Evolutionary conservation across 2,888 invertebrate species (phyloP).

Genomic region (Cyaniris semiargus): DNA sequence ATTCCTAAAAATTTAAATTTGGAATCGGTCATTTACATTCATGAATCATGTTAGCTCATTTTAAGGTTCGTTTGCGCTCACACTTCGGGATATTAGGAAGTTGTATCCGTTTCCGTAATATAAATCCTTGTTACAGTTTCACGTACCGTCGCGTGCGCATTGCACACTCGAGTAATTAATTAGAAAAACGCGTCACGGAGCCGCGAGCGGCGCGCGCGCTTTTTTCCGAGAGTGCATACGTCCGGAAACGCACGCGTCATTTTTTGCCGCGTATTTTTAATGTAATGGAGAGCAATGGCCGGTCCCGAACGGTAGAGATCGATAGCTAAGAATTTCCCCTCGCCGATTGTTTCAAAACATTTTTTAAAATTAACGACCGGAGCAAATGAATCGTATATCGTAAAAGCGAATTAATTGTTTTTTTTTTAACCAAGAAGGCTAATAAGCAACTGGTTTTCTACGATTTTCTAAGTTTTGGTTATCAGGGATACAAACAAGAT

Average conservation of each 20-base stretch:
- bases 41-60: background rate
- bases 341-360: conserved; percentile 25
- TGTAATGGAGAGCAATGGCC: conserved; percentile 44
- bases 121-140: conserved; percentile 36
- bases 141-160: conserved; percentile 45
- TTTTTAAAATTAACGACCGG: conserved; percentile 30
- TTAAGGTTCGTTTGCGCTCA: background rate
- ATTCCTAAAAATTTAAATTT: background rate
- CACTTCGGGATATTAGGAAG: conserved; percentile 14
- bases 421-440: background rate
- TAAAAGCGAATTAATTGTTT: background rate
- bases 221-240: conserved; percentile 47
- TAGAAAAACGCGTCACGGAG: conserved; percentile 53
- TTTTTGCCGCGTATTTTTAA: conserved; percentile 45
- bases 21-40: background rate
- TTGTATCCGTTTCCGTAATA: conserved; percentile 37
- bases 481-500: background rate
- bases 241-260: conserved; percentile 53
- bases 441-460: background rate
- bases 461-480: background rate
- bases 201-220: conserved; percentile 44
- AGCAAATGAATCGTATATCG: conserved; percentile 23
- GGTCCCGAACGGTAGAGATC: conserved; percentile 36
- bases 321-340: conserved; percentile 31
- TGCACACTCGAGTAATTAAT: conserved; percentile 45